phyloP scores from a whole-genome alignment of 1,140 invertebrate species.

The Platyscapa corneri region DNA sequence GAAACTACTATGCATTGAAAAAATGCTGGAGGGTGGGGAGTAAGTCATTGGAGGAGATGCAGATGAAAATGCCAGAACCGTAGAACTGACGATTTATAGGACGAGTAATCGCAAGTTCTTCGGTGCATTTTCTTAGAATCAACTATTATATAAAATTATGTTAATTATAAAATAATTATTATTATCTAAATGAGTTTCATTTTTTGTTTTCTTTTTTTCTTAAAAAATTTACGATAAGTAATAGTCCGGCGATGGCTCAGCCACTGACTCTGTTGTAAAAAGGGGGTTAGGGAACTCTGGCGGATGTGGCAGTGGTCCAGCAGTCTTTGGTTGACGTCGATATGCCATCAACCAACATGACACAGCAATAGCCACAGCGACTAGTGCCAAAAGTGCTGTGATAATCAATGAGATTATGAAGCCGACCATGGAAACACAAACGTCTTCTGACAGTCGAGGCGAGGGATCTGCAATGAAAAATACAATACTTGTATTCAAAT shows the following conservation, averaged over 20 bases:
- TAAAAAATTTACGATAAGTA: constrained; percentile 70
- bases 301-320: constrained; percentile 93
- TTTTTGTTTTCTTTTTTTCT: constrained; percentile 10
- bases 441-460: constrained; percentile 82
- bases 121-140: constrained; percentile 65
- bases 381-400: constrained; percentile 91
- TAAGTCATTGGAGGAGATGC: constrained; percentile 73
- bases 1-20: constrained; percentile 32
- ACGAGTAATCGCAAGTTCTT: constrained; percentile 60
- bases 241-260: constrained; percentile 88
- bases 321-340: constrained; percentile 86
- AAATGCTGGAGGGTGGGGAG: constrained; percentile 1
- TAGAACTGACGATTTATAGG: constrained; percentile 59
- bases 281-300: constrained; percentile 95
- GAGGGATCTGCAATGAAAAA: constrained; percentile 74
- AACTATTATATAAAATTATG: constrained; percentile 56
- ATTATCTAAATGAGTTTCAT: constrained; percentile 37
- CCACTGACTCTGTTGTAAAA: constrained; percentile 87
- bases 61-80: constrained; percentile 65
- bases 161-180: constrained; percentile 65
- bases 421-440: constrained; percentile 94
- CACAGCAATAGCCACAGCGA: constrained; percentile 94
- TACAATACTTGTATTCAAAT: neutral
- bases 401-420: constrained; percentile 94
- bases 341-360: constrained; percentile 97